Base-by-base conservation (phyloP, 2,113 vertebrate species). In the Pantherophis guttatus region DNA sequence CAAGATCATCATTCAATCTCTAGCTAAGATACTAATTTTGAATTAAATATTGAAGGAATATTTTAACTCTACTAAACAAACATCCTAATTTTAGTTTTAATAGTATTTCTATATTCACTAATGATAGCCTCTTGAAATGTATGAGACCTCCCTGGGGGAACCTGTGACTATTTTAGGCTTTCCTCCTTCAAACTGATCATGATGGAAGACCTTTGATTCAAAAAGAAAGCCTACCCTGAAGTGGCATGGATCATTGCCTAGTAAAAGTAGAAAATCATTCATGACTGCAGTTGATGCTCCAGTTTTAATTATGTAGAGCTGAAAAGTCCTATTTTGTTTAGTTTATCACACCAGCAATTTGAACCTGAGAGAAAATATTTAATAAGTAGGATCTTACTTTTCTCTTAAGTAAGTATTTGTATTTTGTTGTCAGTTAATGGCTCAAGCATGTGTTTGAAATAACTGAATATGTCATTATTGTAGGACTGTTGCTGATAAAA, bases 401-500 rank as follows among this genome's bases (percentile, higher is more conserved):
- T 29, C 70, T 44, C 10, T 24, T 86, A 5, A 50, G 17, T 50
- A 54, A 29, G n/a, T 21, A 53, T 85, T 70, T 92, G 54, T 2
- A 59, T 13, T 48, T 91, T 59, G 9, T 87, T 92, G 10, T 87
- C 10, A 10, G 50, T 15, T n/a, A 87, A 15, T n/a, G 13, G 5
- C 24, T 88, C 65, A 44, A 5, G 1, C 8, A 26, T 54, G 58
- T 0, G 88, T 70, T 75, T 88, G 48, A 52, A 75, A 54, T 7
- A 62, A 44, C 5, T 13, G 17, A 39, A 33, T 95, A 33, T 7
- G 94, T 95, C 33, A 0, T 94, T 0, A 21, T 93, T 94, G 0
- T 53, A 98, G 98, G 94, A 65, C 95, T 86, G 94, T 96, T 17
- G 96, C 99, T 48, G 99, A 99, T 96, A 98, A 99, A 44, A 98